Percentiles rank a stretch among this genome's conserved stretches.
These are phyloP conservation scores for Gallinago paraguaiae DNA, from an alignment of 2,113 vertebrate species.

Conservation along the genomic window DNA sequence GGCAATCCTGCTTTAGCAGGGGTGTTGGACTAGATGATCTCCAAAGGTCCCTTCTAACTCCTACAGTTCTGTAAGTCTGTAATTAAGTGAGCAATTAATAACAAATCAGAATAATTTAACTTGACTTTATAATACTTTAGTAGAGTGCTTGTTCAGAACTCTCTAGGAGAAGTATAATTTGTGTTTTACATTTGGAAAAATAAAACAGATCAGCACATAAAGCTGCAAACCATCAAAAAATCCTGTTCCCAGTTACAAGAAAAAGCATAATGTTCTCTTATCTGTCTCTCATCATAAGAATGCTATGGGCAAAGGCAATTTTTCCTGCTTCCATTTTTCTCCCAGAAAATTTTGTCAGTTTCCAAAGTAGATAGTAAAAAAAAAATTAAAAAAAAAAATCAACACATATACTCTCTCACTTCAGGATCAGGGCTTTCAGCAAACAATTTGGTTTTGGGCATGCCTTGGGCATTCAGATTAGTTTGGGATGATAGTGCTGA, in stretches of 20 bases:
- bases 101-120: neutral
- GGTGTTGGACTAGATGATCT: neutral
- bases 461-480: conserved; percentile 22
- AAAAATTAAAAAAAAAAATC: neutral
- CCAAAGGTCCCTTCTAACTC: neutral
- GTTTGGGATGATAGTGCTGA: conserved; percentile 52
- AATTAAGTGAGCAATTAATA: neutral
- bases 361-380: neutral
- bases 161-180: neutral
- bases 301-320: neutral
- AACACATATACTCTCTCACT: conserved; percentile 41
- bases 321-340: neutral
- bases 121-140: neutral
- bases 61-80: neutral
- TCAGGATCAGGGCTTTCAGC: conserved; percentile 52
- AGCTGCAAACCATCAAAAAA: neutral
- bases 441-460: conserved; percentile 1
- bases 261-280: neutral
- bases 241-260: neutral
- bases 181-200: neutral
- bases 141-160: neutral
- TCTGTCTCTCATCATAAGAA: neutral
- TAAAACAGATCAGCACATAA: neutral
- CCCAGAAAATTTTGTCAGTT: neutral
- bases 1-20: neutral